Percentiles rank a stretch among this genome's conserved stretches.
Conservation (phyloP, 2,797 vertebrate species). For the Platalea minor region DNA sequence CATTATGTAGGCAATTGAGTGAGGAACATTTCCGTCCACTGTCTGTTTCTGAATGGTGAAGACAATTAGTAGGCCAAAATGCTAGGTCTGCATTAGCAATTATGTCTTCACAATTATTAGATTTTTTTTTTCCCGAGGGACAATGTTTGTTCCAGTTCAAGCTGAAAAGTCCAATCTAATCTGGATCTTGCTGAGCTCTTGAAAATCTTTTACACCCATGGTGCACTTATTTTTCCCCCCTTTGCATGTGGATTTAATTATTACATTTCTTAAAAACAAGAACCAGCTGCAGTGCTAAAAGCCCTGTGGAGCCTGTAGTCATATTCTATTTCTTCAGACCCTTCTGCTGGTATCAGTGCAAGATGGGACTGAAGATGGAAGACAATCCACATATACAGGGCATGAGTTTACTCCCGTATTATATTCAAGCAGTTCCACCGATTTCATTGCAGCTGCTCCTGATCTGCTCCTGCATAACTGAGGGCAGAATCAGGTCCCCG, state of each 20-base stretch:
- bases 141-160: not conserved
- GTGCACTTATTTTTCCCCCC: not conserved
- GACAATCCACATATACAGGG: too few species aligned
- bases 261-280: not conserved
- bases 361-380: not conserved
- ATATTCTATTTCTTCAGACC: not conserved
- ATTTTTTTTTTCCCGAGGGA: not conserved
- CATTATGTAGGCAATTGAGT: not conserved
- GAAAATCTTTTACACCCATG: not conserved
- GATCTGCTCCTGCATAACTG: not conserved
- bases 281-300: conserved; percentile 21
- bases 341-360: not conserved
- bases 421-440: not conserved
- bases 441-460: not conserved
- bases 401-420: not conserved
- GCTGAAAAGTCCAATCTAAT: not conserved
- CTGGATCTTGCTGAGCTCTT: not conserved
- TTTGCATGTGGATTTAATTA: conserved; percentile 41
- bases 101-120: conserved; percentile 11
- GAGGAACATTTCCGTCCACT: not conserved
- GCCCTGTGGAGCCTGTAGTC: not conserved
- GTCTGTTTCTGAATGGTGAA: not conserved
- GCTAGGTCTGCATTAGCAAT: conserved; percentile 24
- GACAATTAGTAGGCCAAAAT: conserved; percentile 41
- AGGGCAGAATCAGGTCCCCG: not conserved